phyloP scores from a whole-genome alignment of 2,888 invertebrate species.

The Hypercompe scribonia region DNA sequence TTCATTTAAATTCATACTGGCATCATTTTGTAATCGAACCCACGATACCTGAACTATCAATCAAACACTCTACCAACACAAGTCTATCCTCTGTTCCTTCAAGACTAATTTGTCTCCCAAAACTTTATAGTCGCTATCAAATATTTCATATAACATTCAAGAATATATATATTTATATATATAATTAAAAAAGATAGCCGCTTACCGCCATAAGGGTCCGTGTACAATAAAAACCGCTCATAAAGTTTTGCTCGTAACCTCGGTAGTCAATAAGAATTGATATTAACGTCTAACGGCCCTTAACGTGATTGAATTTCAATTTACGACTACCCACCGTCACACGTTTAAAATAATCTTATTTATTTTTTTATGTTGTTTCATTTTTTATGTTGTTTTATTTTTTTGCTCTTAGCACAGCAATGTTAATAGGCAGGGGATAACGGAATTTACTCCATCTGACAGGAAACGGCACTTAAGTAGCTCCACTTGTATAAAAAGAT shows the following conservation, averaged over 20 bases:
- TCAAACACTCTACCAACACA: neutral
- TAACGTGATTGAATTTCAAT: conserved; percentile 63
- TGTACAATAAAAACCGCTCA: conserved; percentile 48
- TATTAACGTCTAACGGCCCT: conserved; percentile 56
- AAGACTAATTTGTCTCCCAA: neutral
- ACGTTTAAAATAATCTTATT: conserved; percentile 44
- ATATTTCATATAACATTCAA: conserved; percentile 8
- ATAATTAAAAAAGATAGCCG: conserved; percentile 46
- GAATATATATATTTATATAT: conserved; percentile 13
- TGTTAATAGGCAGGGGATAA: neutral
- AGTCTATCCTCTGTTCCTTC: neutral
- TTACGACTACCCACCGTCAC: conserved; percentile 53
- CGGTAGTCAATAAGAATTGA: conserved; percentile 55
- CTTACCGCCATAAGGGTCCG: conserved; percentile 39
- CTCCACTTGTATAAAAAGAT: neutral
- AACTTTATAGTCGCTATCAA: neutral
- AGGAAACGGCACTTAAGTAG: neutral
- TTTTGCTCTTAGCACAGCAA: conserved; percentile 1
- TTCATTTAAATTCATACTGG: neutral
- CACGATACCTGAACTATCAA: neutral
- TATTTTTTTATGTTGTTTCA: conserved; percentile 11
- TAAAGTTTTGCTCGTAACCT: conserved; percentile 50
- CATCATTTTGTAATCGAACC: neutral
- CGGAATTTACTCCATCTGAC: neutral
- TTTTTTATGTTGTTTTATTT: neutral